phyloP scores from a whole-genome alignment of 2,113 vertebrate genomes.

The Eupsittula cactorum region DNA sequence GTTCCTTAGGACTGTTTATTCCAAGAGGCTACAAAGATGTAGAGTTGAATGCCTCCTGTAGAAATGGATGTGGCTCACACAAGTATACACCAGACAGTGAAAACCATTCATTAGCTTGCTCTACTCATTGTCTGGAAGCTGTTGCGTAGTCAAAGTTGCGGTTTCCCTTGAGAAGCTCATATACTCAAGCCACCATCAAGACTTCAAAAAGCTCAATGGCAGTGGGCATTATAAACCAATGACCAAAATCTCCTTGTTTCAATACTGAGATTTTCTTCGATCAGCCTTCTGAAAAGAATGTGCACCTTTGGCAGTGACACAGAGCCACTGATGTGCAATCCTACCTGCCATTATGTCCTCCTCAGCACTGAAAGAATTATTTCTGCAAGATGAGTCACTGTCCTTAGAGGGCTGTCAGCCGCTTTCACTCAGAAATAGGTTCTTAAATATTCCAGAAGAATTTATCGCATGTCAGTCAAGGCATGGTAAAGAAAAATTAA shows the following conservation, averaged over 20 bases:
- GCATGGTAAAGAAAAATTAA: not conserved
- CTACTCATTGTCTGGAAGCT: not conserved
- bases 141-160: not conserved
- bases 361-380: not conserved
- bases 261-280: not conserved
- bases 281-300: not conserved
- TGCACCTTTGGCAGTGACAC: not conserved
- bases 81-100: not conserved
- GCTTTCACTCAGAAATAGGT: not conserved
- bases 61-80: not conserved
- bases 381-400: conserved; percentile 22
- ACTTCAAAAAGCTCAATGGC: not conserved
- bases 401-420: not conserved
- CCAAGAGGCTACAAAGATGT: not conserved
- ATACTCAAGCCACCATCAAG: not conserved
- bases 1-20: not conserved
- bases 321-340: not conserved
- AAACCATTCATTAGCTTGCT: not conserved
- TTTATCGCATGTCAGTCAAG: not conserved
- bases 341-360: not conserved
- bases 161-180: not conserved
- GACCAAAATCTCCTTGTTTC: not conserved
- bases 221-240: not conserved
- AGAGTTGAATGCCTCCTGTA: not conserved
- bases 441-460: not conserved